phyloP scores from a whole-genome alignment of 1,140 invertebrate genomes.

The Lepidurus apus region DNA sequence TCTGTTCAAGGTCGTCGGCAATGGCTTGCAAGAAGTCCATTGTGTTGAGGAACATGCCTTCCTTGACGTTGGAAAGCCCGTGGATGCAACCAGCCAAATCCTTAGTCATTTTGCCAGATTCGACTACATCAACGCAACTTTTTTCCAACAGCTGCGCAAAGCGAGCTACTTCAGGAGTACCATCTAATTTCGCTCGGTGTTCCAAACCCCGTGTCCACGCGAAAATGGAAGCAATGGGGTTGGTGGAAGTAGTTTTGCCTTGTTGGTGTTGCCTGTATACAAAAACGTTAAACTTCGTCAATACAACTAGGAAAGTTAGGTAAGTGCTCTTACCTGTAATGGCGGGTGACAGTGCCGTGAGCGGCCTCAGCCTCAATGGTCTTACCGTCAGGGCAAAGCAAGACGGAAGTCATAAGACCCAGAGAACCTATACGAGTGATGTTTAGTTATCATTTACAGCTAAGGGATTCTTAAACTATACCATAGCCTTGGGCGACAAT shows the following conservation, averaged over 20 bases:
- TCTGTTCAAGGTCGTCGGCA: slow-evolving; percentile 64
- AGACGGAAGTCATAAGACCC: slow-evolving; percentile 86
- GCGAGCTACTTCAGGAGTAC: slow-evolving; percentile 62
- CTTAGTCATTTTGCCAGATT: slow-evolving; percentile 85
- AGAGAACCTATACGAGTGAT: slow-evolving; percentile 57
- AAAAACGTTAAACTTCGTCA: too few species aligned
- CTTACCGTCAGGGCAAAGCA: slow-evolving; percentile 85
- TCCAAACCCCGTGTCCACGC: slow-evolving; percentile 81
- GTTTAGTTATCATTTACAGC: background rate
- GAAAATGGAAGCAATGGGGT: slow-evolving; percentile 87
- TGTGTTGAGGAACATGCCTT: slow-evolving; percentile 74
- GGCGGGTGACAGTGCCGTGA: slow-evolving; percentile 84
- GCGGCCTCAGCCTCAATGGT: slow-evolving; percentile 87
- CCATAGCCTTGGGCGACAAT: slow-evolving; percentile 76
- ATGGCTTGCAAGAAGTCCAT: slow-evolving; percentile 80
- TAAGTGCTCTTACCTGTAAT: slow-evolving; percentile 58
- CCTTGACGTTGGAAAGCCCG: slow-evolving; percentile 65
- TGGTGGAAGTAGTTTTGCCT: slow-evolving; percentile 78
- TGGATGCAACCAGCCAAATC: slow-evolving; percentile 84
- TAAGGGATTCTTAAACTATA: slow-evolving; percentile 32
- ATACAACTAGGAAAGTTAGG: background rate
- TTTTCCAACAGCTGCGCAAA: slow-evolving; percentile 55
- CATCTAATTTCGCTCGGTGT: slow-evolving; percentile 76
- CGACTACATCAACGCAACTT: slow-evolving; percentile 79
- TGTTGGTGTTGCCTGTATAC: slow-evolving; percentile 60